phyloP scores from a whole-genome alignment of 2,888 invertebrate species.

The Sphaerophoria taeniata region DNA sequence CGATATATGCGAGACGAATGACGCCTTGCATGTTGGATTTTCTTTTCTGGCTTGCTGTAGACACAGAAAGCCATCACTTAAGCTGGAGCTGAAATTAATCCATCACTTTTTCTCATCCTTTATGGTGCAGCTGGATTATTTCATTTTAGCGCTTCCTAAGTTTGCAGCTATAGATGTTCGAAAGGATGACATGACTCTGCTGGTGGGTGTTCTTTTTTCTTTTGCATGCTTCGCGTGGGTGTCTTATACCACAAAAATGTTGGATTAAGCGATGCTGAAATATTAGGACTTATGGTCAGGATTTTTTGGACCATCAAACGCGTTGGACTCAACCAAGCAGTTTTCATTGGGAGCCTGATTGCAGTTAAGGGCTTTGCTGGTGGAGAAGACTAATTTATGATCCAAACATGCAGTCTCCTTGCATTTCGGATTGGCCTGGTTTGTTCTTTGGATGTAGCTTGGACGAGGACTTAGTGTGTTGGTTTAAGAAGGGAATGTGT shows the following conservation, averaged over 20 bases:
- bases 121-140: constrained; percentile 64
- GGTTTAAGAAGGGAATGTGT: too few relatives aligned
- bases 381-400: constrained; percentile 52
- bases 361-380: not conserved
- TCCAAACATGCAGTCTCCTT: constrained; percentile 40
- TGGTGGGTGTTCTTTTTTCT: constrained; percentile 12
- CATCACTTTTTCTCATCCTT: constrained; percentile 69
- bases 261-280: constrained; percentile 71
- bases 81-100: constrained; percentile 61
- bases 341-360: not conserved
- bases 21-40: constrained; percentile 36
- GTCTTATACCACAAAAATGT: constrained; percentile 61
- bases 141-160: constrained; percentile 28
- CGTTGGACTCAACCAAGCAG: constrained; percentile 48
- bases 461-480: too few relatives aligned
- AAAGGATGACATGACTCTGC: constrained; percentile 44
- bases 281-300: constrained; percentile 72
- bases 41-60: not conserved
- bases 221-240: constrained; percentile 41
- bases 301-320: constrained; percentile 66
- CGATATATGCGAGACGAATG: constrained; percentile 16
- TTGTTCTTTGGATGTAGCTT: not conserved
- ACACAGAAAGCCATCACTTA: constrained; percentile 26
- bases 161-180: not conserved
- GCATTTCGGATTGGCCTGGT: constrained; percentile 19